Base-by-base conservation (phyloP, 2,113 vertebrate genomes). In the Pao palembangensis region DNA sequence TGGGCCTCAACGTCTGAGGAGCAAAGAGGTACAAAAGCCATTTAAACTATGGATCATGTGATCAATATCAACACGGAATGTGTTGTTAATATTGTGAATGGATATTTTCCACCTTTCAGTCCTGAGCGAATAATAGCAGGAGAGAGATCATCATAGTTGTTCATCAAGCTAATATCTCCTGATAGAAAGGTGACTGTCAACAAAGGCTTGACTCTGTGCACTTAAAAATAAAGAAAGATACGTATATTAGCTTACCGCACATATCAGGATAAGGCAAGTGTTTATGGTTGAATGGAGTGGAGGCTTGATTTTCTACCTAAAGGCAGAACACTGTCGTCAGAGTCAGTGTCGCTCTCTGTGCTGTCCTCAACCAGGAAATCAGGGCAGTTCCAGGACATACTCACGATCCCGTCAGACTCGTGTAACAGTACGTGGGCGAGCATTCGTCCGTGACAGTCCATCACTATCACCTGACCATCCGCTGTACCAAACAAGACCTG, bases 371-470 rank as follows among this genome's bases (percentile, higher is more conserved):
- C 95, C 81, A 98, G 86, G 84, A 99, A 99, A 74, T 92, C 93
- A 1, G 97, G 97, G 78, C 94, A 98, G 90, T 99, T 99, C 97
- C 97, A 99, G 65, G 95, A 95, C 95, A 99, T 98, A 89, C 93
- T 91, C 73, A 98, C 91, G 68, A 98, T 96, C 63, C 97, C 96
- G 6, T 98, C 96, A 0, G 93, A 95, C 78, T 98, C 96, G 0
- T 98, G 97, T 49, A 99, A 83, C 15, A 99, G 92, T 61, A 98
- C 94, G 0, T 99, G 96, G 17, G 95, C 96, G 60, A 99, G 92
- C 97, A 98, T 99, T 67, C 97, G 89, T 56, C 97, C 96, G 0
- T 99, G 97, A 84, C 97, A 99, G 84, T 99, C 97, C 97, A 99
- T 99, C 73, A 98, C 97, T 0, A 99, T 98, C 68, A 99, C 96